phyloP scores from a whole-genome alignment of 2,888 invertebrate genomes.

The Diplazon laetatorius region DNA sequence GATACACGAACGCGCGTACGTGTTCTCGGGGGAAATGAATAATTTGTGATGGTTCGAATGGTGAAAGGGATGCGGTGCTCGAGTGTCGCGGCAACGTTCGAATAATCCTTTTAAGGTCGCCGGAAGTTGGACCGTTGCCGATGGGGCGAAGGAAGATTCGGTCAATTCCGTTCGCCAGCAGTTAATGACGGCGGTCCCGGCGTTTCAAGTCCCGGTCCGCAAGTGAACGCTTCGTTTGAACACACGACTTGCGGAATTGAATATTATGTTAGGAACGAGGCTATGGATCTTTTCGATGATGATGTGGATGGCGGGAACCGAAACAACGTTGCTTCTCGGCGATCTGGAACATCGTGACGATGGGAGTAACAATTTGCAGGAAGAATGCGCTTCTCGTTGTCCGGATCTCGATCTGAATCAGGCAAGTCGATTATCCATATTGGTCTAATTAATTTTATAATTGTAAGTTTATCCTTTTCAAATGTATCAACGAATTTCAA shows the following conservation, averaged over 20 bases:
- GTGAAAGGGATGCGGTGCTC: background rate
- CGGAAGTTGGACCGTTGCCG: slow-evolving; percentile 31
- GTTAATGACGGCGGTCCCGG: slow-evolving; percentile 31
- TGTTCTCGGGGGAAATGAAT: too few relatives aligned
- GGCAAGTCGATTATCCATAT: slow-evolving; percentile 64
- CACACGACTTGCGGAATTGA: too few relatives aligned
- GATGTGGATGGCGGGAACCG: slow-evolving; percentile 74
- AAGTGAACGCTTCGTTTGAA: too few relatives aligned
- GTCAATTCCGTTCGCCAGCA: slow-evolving; percentile 18
- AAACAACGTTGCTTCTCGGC: slow-evolving; percentile 74
- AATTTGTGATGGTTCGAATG: too few relatives aligned
- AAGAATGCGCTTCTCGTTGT: slow-evolving; percentile 78
- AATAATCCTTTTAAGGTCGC: background rate
- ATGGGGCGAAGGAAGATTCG: slow-evolving; percentile 48
- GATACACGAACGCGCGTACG: too few relatives aligned
- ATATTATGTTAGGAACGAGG: slow-evolving; percentile 79
- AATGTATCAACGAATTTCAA: too few relatives aligned
- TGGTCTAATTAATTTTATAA: too few relatives aligned
- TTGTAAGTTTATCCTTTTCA: too few relatives aligned
- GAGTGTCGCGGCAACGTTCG: background rate
- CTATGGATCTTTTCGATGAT: slow-evolving; percentile 75
- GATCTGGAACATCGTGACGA: slow-evolving; percentile 70
- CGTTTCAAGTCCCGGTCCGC: too few relatives aligned
- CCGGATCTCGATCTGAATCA: slow-evolving; percentile 78
- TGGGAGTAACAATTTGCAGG: slow-evolving; percentile 72